Base-by-base conservation (phyloP, 1,140 invertebrate species). In the Drosophila orosa region DNA sequence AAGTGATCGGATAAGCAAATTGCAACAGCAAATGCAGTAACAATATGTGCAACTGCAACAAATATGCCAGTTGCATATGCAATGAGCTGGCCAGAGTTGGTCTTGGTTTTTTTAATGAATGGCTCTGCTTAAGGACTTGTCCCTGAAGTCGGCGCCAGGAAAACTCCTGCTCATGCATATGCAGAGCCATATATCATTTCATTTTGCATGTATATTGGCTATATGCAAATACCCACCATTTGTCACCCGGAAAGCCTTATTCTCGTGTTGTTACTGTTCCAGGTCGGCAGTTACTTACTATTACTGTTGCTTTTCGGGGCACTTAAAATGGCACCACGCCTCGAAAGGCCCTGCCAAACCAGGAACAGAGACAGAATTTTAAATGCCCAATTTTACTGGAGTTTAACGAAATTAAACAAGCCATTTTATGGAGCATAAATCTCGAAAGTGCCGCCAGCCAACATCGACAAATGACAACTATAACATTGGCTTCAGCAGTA, bases 1-100 rank as follows among this genome's bases (percentile, higher is more conserved):
- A 85, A 84, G 66, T 75, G 84, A 89, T 89, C 80, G 85, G 82
- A 89, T 87, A 87, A 89, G 80, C 80, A 69, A 62, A 59, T 60
- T 61, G 54, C 45, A 68, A 42, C 55, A 48, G 68, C 39, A 82
- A 56, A 31, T 60, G 52, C 42, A 72, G 31, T 42, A 48, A 50
- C 60, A 68, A 58, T 39, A 69, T 40, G 17, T 50, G 57, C 62
- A 63, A 68, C 56, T 24, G 47, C 47, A 50, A 84, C 58, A 29
- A 42, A 66, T 65, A 68, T 81, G 83, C 83, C 37, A 72, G 50
- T 58, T 71, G 83, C 79, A 86, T 87, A 69, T 68, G 39, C 66
- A 86, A 78, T 72, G 86, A 81, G 79, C 52, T 40, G 27, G 40
- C 54, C 65, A 62, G 80, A 65, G 80, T 57, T 42, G n/a, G 25